phyloP scores from a whole-genome alignment of 2,797 vertebrate genomes.

The Scomberomorus guttatus region DNA sequence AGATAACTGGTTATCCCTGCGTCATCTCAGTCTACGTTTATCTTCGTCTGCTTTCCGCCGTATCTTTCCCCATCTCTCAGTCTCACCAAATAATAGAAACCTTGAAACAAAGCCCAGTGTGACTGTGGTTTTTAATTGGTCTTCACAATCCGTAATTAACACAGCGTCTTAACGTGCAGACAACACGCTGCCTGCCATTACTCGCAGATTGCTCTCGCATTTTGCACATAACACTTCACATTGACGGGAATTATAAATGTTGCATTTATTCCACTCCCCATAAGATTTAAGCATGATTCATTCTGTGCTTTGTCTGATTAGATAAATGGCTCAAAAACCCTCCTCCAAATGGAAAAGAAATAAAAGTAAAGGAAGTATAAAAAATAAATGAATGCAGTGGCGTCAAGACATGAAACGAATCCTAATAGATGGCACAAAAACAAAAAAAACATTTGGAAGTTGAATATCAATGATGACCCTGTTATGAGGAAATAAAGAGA shows the following conservation, averaged over 20 bases:
- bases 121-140: conserved; percentile 83
- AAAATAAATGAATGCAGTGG: not conserved
- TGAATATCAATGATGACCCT: conserved; percentile 17
- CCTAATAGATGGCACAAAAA: not conserved
- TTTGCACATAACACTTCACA: conserved; percentile 52
- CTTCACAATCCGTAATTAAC: conserved; percentile 84
- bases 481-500: conserved; percentile 23
- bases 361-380: conserved; percentile 16
- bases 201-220: conserved; percentile 63
- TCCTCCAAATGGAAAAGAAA: conserved; percentile 39
- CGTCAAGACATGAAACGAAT: not conserved
- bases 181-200: conserved; percentile 68
- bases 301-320: conserved; percentile 49
- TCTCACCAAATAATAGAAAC: conserved; percentile 79
- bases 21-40: conserved; percentile 74
- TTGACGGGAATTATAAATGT: conserved; percentile 58
- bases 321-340: conserved; percentile 21
- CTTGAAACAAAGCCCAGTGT: conserved; percentile 79
- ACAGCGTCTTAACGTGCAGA: conserved; percentile 62
- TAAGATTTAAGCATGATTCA: conserved; percentile 43
- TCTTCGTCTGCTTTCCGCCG: conserved; percentile 61
- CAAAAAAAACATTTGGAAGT: not conserved
- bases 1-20: conserved; percentile 80
- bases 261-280: conserved; percentile 39
- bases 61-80: conserved; percentile 77